Conservation (phyloP, 2,888 invertebrate genomes). For the Chamaedrilus cognettii region DNA sequence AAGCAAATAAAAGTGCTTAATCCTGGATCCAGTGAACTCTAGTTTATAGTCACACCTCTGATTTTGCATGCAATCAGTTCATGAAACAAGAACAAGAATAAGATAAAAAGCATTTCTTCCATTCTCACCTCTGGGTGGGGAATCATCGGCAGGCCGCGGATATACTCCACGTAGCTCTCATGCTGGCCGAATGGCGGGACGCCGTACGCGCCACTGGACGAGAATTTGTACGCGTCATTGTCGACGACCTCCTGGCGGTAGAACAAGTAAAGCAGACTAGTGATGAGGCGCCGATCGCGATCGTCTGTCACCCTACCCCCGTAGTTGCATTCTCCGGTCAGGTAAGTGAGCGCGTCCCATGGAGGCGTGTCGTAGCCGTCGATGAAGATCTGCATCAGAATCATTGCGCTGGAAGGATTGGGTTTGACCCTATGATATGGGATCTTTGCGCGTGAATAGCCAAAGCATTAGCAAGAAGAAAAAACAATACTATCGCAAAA, state of each 20-base stretch:
- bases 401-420: too few species aligned
- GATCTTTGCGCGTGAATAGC: too few species aligned
- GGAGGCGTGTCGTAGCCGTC: constrained; percentile 58
- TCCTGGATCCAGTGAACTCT: too few species aligned
- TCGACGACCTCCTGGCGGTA: constrained; percentile 48
- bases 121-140: constrained; percentile 55
- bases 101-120: not conserved
- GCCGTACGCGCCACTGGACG: constrained; percentile 51
- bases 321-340: constrained; percentile 60
- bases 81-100: too few species aligned
- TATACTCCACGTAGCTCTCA: constrained; percentile 53
- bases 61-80: too few species aligned
- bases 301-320: constrained; percentile 59
- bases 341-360: constrained; percentile 55
- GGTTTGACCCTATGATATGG: too few species aligned
- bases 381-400: constrained; percentile 53
- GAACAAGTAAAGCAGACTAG: constrained; percentile 53
- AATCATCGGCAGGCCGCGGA: constrained; percentile 53
- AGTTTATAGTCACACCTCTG: too few species aligned
- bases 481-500: too few species aligned
- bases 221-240: constrained; percentile 50
- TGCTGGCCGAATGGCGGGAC: constrained; percentile 51
- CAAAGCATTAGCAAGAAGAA: too few species aligned
- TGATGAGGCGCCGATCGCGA: constrained; percentile 54
- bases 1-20: too few species aligned